Evolutionary conservation across 2,888 invertebrate genomes (phyloP).

Genomic region (Aplocera efformata): DNA sequence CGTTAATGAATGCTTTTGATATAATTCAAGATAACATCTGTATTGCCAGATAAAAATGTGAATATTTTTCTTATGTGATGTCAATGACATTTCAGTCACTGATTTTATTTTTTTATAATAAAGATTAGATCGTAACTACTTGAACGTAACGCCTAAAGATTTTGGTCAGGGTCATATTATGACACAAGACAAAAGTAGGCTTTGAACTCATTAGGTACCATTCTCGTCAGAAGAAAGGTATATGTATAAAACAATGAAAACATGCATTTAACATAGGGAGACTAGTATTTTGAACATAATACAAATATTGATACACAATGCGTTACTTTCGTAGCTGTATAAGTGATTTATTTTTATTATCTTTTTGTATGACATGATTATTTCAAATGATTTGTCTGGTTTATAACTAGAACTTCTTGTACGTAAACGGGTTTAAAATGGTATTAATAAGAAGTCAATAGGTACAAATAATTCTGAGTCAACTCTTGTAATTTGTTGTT

Average conservation of each 20-base stretch:
- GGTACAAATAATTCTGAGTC: conserved; percentile 66
- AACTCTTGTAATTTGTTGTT: conserved; percentile 47
- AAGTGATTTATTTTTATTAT: conserved; percentile 67
- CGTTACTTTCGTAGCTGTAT: conserved; percentile 67
- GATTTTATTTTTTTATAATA: conserved; percentile 73
- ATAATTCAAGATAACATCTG: conserved; percentile 72
- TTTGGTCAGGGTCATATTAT: conserved; percentile 61
- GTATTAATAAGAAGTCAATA: conserved; percentile 58
- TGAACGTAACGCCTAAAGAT: conserved; percentile 58
- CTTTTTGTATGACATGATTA: conserved; percentile 60
- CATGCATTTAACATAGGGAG: conserved; percentile 72
- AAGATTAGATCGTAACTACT: conserved; percentile 72
- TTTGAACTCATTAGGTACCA: conserved; percentile 54
- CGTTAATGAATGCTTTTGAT: conserved; percentile 67
- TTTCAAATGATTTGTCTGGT: conserved; percentile 70
- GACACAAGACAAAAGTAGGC: conserved; percentile 48
- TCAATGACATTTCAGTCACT: conserved; percentile 77
- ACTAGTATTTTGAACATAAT: conserved; percentile 66
- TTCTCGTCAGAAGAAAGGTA: conserved; percentile 56
- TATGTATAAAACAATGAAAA: conserved; percentile 56
- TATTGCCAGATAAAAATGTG: conserved; percentile 81
- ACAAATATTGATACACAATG: conserved; percentile 57
- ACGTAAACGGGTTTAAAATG: conserved; percentile 69
- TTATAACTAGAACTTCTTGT: conserved; percentile 69
- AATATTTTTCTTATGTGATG: conserved; percentile 78